Base-by-base conservation (phyloP, 2,113 vertebrate species). In the Scopus umbretta region DNA sequence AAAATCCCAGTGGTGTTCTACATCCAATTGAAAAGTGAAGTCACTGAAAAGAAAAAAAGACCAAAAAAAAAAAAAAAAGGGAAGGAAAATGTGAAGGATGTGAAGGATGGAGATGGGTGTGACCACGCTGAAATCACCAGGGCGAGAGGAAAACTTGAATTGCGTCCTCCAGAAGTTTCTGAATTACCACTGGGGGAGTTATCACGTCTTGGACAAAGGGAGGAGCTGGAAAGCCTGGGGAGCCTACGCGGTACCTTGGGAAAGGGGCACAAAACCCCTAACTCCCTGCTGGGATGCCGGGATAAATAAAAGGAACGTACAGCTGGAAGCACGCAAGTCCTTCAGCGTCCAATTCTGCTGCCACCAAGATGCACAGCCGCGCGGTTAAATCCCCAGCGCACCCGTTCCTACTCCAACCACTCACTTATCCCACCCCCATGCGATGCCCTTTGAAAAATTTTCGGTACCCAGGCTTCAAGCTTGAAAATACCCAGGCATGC, bases 361-460 rank as follows among this genome's bases (percentile, higher is more conserved):
- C 32, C 52, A 61, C 20, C 3, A 0, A 23, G n/a, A 36, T 0
- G 34, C 74, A 70, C 16, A 38, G n/a, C 19, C 4, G 4, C 0
- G 0, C 59, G 34, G 13, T 47, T 32, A 53, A 71, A 38, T 5
- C 34, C 56, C 40, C 36, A n/a, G 3, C 1, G 5, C 78, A 38
- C 6, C 34, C 67, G 38, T 10, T 58, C 30, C 36, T 22, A 3
- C 16, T 40, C 73, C 59, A n/a, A 30, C 18, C 45, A 10, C 40
- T 50, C 75, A 8, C 32, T 25, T 16, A 25, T 27, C 55, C 49
- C 72, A 36, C 21, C 13, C 7, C 30, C 27, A 3, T 4, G 26
- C 0, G 0, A n/a, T 5, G 13, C 27, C 32, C n/a, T 15, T 36
- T 29, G 40, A 18, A 29, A 55, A 29, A 47, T 14, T 9, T 20